These are phyloP conservation scores for Channa argus DNA, from an alignment of 2,113 vertebrate species.

Conservation along the genomic window DNA sequence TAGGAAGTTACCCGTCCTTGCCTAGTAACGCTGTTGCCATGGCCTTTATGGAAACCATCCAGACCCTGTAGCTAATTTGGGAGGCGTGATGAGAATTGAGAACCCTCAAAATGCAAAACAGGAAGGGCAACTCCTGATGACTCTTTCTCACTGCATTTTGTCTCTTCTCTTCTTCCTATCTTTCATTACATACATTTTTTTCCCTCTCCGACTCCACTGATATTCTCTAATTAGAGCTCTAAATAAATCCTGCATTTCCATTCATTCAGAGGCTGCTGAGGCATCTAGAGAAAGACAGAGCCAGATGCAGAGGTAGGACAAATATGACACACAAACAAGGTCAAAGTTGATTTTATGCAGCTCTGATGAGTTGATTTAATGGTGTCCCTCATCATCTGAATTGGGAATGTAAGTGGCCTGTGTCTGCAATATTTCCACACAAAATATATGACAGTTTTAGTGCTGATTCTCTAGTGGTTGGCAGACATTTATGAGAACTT, in stretches of 20 bases:
- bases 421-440: not conserved
- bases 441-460: not conserved
- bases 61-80: constrained; percentile 61
- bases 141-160: constrained; percentile 13
- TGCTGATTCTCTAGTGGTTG: not conserved
- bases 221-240: not conserved
- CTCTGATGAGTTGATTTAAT: constrained; percentile 27
- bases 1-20: constrained; percentile 48
- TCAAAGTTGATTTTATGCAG: constrained; percentile 26
- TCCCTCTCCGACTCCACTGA: constrained; percentile 18
- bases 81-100: constrained; percentile 73
- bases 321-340: constrained; percentile 18
- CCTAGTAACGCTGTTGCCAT: constrained; percentile 80
- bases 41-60: constrained; percentile 67
- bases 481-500: too few species aligned
- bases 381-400: constrained; percentile 11
- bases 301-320: constrained; percentile 8
- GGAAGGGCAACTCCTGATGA: constrained; percentile 11
- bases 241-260: not conserved
- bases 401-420: not conserved
- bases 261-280: not conserved
- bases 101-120: constrained; percentile 71
- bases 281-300: not conserved
- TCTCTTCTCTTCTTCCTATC: constrained; percentile 2
- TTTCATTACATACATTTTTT: not conserved